Base-by-base conservation (phyloP, 2,888 invertebrate genomes). In the Eilema caniola region DNA sequence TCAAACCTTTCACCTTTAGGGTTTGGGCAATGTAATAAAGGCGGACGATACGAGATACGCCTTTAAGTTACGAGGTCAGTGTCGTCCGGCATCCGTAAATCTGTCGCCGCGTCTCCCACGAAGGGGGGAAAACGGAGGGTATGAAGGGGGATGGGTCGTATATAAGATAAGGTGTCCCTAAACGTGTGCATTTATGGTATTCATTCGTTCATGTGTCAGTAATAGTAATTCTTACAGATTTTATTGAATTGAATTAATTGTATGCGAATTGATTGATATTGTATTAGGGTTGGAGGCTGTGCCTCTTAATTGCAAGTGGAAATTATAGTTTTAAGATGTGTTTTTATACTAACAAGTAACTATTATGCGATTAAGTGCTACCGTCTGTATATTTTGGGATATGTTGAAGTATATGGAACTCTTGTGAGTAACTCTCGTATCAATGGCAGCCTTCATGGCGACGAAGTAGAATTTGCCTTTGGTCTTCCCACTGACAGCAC, bases 21-120 rank as follows among this genome's bases (percentile, higher is more conserved):
- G 74, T 76, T 77, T 82, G 71, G 73, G 74, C 63, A 82, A 82
- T 80, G 81, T 80, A 84, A 83, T 83, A 83, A 83, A 80, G 66
- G 71, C 73, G 61, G 68, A 71, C 76, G 84, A 82, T 82, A 83
- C 82, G 84, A 67, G 73, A 79, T 79, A 83, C 82, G 79, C 72
- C 76, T 72, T 66, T 63, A 83, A 84, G 77, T 78, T 81, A 84
- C 84, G 83, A 76, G 84, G 84, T 83, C 83, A 83, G 72, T 78
- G 74, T 72, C 71, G 84, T 82, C 83, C 84, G 74, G 69, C 70
- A 75, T 79, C 75, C 84, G 84, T 83, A 84, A 83, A 83, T 83
- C 83, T 83, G 83, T 83, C 83, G 78, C 66, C 76, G 73, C 69
- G 81, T 77, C 73, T 78, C 73, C 68, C 70, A 59, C 70, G 64